Percentiles rank a stretch among this genome's conserved stretches.
Conservation (phyloP, 1,140 invertebrate genomes). For the Aphelinus certus region DNA sequence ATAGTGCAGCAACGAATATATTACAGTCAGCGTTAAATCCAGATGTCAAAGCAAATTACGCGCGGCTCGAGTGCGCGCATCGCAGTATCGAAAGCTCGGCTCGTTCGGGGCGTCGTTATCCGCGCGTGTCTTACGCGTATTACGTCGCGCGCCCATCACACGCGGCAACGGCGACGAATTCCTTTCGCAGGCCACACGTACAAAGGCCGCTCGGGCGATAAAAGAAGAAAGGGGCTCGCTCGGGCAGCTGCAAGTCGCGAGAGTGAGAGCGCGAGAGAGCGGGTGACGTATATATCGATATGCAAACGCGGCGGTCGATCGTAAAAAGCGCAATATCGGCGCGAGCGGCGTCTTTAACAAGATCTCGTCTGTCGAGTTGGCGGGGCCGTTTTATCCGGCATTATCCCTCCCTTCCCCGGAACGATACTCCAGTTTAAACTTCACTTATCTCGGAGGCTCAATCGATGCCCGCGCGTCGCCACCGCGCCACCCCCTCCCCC, state of each 20-base stretch:
- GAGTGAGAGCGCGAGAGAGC: conserved; percentile 40
- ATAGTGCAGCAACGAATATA: too few relatives aligned
- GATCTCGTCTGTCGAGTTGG: conserved; percentile 38
- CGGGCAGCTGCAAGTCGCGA: background rate
- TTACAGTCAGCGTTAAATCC: too few relatives aligned
- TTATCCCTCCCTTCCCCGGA: conserved; percentile 45
- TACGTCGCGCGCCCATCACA: too few relatives aligned
- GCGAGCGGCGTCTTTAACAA: conserved; percentile 41
- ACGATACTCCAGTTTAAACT: conserved; percentile 58
- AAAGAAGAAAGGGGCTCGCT: too few relatives aligned
- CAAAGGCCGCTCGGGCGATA: too few relatives aligned
- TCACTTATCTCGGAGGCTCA: conserved; percentile 44
- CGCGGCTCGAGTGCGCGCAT: too few relatives aligned
- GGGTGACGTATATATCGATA: conserved; percentile 50
- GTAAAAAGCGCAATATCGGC: conserved; percentile 57
- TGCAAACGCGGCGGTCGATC: conserved; percentile 56
- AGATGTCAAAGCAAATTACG: too few relatives aligned
- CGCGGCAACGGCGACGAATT: too few relatives aligned
- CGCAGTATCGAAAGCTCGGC: too few relatives aligned
- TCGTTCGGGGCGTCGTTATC: too few relatives aligned
- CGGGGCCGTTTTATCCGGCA: conserved; percentile 53
- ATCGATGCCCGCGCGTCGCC: conserved; percentile 25
- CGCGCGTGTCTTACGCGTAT: too few relatives aligned
- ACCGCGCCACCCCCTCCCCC: background rate
- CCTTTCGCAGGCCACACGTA: too few relatives aligned